phyloP scores from a whole-genome alignment of 1,140 invertebrate genomes.

The Drosophila santomea region DNA sequence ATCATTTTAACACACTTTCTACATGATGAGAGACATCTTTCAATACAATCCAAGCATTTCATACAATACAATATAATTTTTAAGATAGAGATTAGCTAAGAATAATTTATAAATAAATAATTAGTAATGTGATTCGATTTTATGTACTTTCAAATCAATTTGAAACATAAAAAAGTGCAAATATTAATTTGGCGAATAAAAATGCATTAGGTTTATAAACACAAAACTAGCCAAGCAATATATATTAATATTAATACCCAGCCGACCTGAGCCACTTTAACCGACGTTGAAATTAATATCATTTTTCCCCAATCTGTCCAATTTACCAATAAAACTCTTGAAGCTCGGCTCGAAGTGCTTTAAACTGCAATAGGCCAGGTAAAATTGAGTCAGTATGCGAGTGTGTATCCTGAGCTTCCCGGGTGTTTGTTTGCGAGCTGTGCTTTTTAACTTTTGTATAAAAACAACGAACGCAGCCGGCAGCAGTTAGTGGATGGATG shows the following conservation, averaged over 20 bases:
- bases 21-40: background rate
- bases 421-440: slow-evolving; percentile 41
- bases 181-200: background rate
- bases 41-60: background rate
- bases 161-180: background rate
- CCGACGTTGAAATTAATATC: slow-evolving; percentile 67
- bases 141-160: background rate
- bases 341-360: slow-evolving; percentile 65
- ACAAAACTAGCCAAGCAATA: slow-evolving; percentile 14
- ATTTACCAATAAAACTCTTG: slow-evolving; percentile 78
- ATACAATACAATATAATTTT: background rate
- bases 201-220: slow-evolving; percentile 6
- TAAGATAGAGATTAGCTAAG: no score
- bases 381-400: slow-evolving; percentile 33
- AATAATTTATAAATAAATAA: no score
- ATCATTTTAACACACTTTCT: slow-evolving; percentile 8
- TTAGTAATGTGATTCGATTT: background rate
- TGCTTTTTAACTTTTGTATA: slow-evolving; percentile 77
- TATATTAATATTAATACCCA: no score
- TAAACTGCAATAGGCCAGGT: slow-evolving; percentile 62
- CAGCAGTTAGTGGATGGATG: slow-evolving; percentile 61
- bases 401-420: slow-evolving; percentile 8
- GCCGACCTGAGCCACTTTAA: background rate
- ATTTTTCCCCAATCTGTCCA: slow-evolving; percentile 79
- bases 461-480: slow-evolving; percentile 68